Evolutionary conservation across 1,140 invertebrate genomes (phyloP).

Genomic region (Neodiprion pinetum): DNA sequence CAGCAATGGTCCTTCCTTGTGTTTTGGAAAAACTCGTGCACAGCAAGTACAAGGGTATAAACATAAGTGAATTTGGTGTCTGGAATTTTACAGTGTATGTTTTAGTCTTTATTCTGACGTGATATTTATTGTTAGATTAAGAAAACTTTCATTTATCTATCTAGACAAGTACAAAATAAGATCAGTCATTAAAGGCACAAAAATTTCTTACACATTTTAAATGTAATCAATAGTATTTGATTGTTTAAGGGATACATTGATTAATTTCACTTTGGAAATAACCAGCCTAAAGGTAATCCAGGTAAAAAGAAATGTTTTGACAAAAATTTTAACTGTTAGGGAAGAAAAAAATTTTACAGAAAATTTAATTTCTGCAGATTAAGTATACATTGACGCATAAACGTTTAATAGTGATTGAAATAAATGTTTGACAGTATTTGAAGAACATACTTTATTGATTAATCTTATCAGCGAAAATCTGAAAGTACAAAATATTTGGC

Average conservation of each 20-base stretch:
- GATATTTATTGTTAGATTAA: too few species aligned
- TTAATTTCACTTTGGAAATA: neutral
- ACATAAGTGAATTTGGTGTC: too few species aligned
- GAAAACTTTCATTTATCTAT: neutral
- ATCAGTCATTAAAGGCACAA: neutral
- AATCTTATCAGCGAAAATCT: neutral
- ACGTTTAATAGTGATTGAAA: neutral
- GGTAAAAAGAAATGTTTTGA: neutral
- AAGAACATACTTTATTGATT: neutral
- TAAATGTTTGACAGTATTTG: conserved; percentile 3
- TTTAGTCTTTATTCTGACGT: too few species aligned
- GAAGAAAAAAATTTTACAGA: neutral
- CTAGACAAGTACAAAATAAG: neutral
- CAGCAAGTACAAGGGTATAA: too few species aligned
- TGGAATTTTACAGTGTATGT: too few species aligned
- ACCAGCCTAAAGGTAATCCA: too few species aligned
- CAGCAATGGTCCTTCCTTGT: too few species aligned
- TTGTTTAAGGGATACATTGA: neutral
- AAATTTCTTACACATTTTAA: neutral
- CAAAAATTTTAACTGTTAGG: neutral
- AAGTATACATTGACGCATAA: neutral
- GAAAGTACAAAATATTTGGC: neutral
- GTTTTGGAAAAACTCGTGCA: too few species aligned
- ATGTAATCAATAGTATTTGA: neutral
- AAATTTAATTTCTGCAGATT: neutral